Base-by-base conservation (phyloP, 2,888 invertebrate species). In the Cactoblastis cactorum region DNA sequence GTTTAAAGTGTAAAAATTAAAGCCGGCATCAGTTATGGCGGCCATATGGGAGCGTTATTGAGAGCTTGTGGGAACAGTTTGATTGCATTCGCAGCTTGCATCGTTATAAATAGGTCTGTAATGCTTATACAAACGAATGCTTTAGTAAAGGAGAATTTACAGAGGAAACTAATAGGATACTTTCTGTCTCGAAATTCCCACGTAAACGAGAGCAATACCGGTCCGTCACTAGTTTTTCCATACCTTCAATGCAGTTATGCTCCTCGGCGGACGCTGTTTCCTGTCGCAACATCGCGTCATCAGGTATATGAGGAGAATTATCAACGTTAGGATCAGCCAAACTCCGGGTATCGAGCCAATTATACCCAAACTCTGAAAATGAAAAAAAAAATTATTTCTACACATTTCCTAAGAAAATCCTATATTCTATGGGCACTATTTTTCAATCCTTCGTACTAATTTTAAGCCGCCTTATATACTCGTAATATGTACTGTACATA, bases 241-340 rank as follows among this genome's bases (percentile, higher is more conserved):
- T 55, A 90, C 93, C 91, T 95, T 95, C 61, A 97, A 91, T 65
- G 97, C 95, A 47, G 96, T 94, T 80, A 97, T 96, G 68, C 96
- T 96, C 77, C 94, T 94, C 53, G 95, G 94, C 55, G 96, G 96
- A 51, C 97, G 93, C 62, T 97, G 96, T 83, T 96, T 96, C 70
- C 97, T 93, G 91, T 97, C 97, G 92, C 98, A 98, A 90, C 98
- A 98, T 89, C 98, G 92, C 71, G 97, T 97, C 83, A 98, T 94
- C 78, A 98, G 92, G 90, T 98, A 98, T 69, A 98, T 94, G 63
- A 98, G 92, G 65, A 98, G 92, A 49, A 97, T 93, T 62, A 97
- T 92, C 67, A 98, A 91, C 22, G 98, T 97, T 55, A 98, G 90
- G 69, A 98, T 96, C 71, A 98, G 92, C 94, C 97, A 94, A 35